Conservation (phyloP, 2,113 vertebrate species). For the Poecilia latipinna region DNA sequence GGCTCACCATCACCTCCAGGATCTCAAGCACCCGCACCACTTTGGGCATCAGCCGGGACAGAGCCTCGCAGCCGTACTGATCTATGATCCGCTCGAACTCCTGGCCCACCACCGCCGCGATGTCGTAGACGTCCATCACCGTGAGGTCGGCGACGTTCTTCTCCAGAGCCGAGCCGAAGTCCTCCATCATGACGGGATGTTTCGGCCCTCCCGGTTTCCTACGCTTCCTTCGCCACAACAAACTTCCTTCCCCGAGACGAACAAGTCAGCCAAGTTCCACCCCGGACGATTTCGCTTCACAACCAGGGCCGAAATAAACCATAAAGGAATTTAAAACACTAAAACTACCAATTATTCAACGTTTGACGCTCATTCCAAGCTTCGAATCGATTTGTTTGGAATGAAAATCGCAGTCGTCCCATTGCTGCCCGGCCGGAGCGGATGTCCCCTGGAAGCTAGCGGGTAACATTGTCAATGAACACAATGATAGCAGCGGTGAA, state of each 20-base stretch:
- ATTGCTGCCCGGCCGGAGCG: slow-evolving; percentile 47
- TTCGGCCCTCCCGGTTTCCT: slow-evolving; percentile 48
- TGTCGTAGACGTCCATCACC: slow-evolving; percentile 98
- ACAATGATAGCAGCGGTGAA: background rate
- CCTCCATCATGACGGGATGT: slow-evolving; percentile 83
- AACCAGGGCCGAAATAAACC: background rate
- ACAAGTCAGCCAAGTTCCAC: slow-evolving; percentile 35
- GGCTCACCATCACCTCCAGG: slow-evolving; percentile 95
- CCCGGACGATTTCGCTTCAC: background rate
- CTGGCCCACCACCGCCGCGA: slow-evolving; percentile 94
- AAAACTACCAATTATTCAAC: slow-evolving; percentile 1
- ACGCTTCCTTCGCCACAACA: slow-evolving; percentile 41
- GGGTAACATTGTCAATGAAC: background rate
- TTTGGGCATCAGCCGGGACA: slow-evolving; percentile 94
- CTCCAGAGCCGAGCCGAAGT: slow-evolving; percentile 86
- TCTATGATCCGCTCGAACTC: slow-evolving; percentile 98
- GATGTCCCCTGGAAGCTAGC: background rate
- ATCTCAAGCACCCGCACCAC: slow-evolving; percentile 97
- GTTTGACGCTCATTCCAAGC: background rate
- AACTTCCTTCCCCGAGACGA: slow-evolving; percentile 55
- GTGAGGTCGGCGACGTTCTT: slow-evolving; percentile 94
- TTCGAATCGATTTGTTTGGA: slow-evolving; percentile 22
- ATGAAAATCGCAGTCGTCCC: slow-evolving; percentile 46
- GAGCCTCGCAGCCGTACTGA: slow-evolving; percentile 93
- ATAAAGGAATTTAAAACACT: background rate